Base-by-base conservation (phyloP, 64 coral and sea anemone species). In the Platygyra sinensis region DNA sequence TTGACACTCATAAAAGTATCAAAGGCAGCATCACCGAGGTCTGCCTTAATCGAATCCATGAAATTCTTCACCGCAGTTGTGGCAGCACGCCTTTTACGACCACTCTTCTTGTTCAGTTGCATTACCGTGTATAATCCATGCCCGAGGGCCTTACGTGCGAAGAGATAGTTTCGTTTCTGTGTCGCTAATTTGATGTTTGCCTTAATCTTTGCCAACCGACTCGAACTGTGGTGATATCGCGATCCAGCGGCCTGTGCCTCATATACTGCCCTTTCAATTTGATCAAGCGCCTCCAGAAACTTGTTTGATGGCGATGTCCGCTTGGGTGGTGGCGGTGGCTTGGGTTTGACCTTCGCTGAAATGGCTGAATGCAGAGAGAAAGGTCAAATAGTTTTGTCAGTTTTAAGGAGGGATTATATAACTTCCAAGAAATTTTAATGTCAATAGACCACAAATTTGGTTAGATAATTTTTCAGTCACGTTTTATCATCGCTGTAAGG, bases 231-330 rank as follows among this genome's bases (percentile, higher is more conserved):
- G 30, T 9, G 75, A 32, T 73, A 78, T 81, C 72, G 76, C 0
- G 64, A 87, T 19, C 67, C 76, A 13, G 74, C 36, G 8, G 89
- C 83, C 52, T 87, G 65, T 5, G 94, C 94, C 30, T 87, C 89
- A 51, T 82, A 88, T 1, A 95, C 77, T 1, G 89, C 65, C 30
- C 75, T 88, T 30, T 95, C 94, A 83, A 95, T 86, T 75, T 95
- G 78, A 78, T 78, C 89, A 14, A 95, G 22, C 0, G 89, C 89
- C 30, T 91, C 85, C 6, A 95, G 63, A 61, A 95, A 95, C 24
- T 85, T 95, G 83, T 95, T 95, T 20, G 94, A 95, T 17, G 94
- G 94, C 24, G 88, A 75, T 9, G 77, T 69, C 6, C 76, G 90
- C 39, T 71, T 49, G 31, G 29, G 19, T 11, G 72, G 31, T n/a